These are phyloP conservation scores for Turnix velox DNA, from an alignment of 2,113 vertebrate species.

Conservation along the genomic window DNA sequence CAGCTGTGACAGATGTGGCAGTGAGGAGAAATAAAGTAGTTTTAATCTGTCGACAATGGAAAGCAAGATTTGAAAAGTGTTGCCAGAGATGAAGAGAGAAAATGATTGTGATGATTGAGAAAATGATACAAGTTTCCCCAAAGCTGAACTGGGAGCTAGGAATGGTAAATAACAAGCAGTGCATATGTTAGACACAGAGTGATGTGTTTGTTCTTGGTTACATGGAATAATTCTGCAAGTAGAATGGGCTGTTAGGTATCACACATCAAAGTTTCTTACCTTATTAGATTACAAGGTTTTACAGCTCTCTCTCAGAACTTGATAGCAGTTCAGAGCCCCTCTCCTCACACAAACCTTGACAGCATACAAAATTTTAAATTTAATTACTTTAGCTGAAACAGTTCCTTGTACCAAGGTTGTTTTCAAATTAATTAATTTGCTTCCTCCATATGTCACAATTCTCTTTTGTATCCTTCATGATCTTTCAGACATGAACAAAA, in stretches of 20 bases:
- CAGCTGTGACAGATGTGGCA: slow-evolving; percentile 22
- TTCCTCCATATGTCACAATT: slow-evolving; percentile 56
- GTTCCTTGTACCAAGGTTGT: slow-evolving; percentile 43
- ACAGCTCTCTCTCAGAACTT: neutral
- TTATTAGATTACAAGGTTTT: slow-evolving; percentile 19
- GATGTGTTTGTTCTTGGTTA: neutral
- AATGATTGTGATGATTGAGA: neutral
- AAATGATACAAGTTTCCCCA: neutral
- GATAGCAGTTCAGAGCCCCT: neutral
- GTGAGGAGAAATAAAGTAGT: neutral
- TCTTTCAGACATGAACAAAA: slow-evolving; percentile 48
- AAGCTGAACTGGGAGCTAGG: neutral
- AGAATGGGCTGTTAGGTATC: neutral
- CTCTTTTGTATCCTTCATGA: slow-evolving; percentile 38
- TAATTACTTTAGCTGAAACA: slow-evolving; percentile 48
- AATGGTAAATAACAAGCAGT: neutral
- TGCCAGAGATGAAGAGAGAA: neutral
- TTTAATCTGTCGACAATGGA: neutral
- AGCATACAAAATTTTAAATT: slow-evolving; percentile 28
- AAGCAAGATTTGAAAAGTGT: neutral
- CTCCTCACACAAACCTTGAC: slow-evolving; percentile 49
- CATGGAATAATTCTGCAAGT: neutral
- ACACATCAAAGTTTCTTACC: neutral
- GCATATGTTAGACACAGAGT: neutral
- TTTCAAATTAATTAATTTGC: slow-evolving; percentile 64